These are phyloP conservation scores for Prenolepis imparis DNA, from an alignment of 2,888 invertebrate species.

Conservation along the genomic window DNA sequence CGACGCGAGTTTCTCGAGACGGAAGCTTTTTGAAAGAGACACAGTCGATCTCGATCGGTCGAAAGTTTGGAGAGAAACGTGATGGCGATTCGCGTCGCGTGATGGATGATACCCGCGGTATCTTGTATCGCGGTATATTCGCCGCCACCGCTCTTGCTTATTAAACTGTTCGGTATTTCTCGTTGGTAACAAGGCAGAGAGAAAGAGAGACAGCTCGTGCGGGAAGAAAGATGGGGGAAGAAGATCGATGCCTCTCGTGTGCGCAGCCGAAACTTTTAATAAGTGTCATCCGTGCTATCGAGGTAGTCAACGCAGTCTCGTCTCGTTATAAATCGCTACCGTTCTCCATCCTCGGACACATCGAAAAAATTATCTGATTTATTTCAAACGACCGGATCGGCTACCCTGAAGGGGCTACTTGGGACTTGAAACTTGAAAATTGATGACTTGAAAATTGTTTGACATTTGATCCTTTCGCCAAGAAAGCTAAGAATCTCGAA, in stretches of 20 bases:
- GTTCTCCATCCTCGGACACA: constrained; percentile 62
- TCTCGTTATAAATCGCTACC: constrained; percentile 79
- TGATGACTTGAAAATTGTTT: neutral
- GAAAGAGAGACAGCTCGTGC: constrained; percentile 44
- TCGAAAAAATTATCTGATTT: constrained; percentile 75
- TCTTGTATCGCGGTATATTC: constrained; percentile 81
- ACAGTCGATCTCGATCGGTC: constrained; percentile 14
- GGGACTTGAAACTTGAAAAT: neutral
- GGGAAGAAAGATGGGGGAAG: constrained; percentile 35
- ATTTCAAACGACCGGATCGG: constrained; percentile 1
- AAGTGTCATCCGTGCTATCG: constrained; percentile 80
- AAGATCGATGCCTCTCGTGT: constrained; percentile 76
- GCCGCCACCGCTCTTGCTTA: constrained; percentile 80
- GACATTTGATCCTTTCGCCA: constrained; percentile 1
- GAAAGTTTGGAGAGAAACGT: constrained; percentile 54
- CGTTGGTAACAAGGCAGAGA: constrained; percentile 74
- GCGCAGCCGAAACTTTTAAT: constrained; percentile 77
- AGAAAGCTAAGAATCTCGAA: neutral
- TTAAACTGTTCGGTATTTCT: constrained; percentile 82
- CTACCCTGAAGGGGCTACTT: neutral
- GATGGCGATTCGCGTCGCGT: constrained; percentile 78
- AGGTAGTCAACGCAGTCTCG: constrained; percentile 61
- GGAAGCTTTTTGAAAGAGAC: neutral
- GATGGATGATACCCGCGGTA: constrained; percentile 80
- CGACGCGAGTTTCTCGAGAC: neutral